Base-by-base conservation (phyloP, 2,797 vertebrate species). In the Scarus forsteni region DNA sequence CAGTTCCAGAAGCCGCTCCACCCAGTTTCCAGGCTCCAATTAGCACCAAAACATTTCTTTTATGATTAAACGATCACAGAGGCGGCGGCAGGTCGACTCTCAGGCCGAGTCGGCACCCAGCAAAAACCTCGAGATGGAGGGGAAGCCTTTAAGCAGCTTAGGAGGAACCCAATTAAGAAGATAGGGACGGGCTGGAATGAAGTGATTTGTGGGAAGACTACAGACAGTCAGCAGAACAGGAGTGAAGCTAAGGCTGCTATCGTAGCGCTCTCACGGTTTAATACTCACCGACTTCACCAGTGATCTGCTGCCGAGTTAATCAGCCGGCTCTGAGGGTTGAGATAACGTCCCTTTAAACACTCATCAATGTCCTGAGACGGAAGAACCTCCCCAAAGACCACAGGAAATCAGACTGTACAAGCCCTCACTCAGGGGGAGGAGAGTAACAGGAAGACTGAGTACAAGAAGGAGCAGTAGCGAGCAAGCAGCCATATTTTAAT, bases 91-190 rank as follows among this genome's bases (percentile, higher is more conserved):
- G 40, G 45, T 4, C 44, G 44, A 56, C 44, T 60, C 19, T 18
- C 8, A 59, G 34, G 27, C 38, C 27, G 35, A 36, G 7, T 61
- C 42, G 61, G 72, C 49, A 35, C 10, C 27, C 16, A 44, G 38
- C 63, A 57, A 4, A 40, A 44, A 51, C 15, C 12, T 18, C 16
- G 42, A 44, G 34, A 56, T 34, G 11, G 27, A 70, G 44, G 35
- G 49, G 70, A 43, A 48, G 53, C 49, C 42, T 81, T 81, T 80
- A 81, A 86, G 82, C 61, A 70, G 86, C 79, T 86, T 85, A 79
- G 55, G 36, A 67, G 11, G 58, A 80, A 85, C 71, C 53, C 61
- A 73, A 81, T 87, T 79, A 70, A 73, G 48, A 57, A 57, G 66
- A 73, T 51, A 80, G 49, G 50, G 63, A 60, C 44, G 60, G 53